These are phyloP conservation scores for Amorpha juglandis DNA, from an alignment of 2,888 invertebrate genomes.

Conservation along the genomic window DNA sequence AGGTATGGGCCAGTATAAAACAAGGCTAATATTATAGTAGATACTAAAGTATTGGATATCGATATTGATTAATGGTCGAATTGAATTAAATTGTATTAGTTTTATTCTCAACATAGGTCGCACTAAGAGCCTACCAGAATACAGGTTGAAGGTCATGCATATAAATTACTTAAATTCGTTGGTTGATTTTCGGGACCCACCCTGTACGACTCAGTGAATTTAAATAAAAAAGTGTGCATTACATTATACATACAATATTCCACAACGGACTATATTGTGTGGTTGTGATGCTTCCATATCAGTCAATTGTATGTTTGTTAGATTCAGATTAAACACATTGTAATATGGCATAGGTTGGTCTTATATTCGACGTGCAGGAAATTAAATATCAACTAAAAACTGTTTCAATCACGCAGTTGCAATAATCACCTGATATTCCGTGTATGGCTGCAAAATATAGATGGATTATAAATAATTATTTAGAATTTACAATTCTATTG, in stretches of 20 bases:
- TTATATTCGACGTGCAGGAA: background rate
- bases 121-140: no score
- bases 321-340: background rate
- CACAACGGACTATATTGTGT: background rate
- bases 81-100: no score
- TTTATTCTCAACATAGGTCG: no score
- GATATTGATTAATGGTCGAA: no score
- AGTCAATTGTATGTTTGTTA: slow-evolving; percentile 2
- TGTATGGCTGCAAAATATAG: slow-evolving; percentile 70
- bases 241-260: background rate
- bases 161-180: no score
- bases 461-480: background rate
- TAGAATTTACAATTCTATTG: background rate
- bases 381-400: background rate
- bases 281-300: background rate
- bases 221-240: no score
- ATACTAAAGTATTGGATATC: no score
- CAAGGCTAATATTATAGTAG: no score
- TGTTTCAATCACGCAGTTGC: background rate
- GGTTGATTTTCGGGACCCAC: no score
- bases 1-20: no score
- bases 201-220: no score
- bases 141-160: no score
- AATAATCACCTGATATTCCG: slow-evolving; percentile 81
- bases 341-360: background rate